phyloP scores from a whole-genome alignment of 2,888 invertebrate species.

The Campoletis raptor region DNA sequence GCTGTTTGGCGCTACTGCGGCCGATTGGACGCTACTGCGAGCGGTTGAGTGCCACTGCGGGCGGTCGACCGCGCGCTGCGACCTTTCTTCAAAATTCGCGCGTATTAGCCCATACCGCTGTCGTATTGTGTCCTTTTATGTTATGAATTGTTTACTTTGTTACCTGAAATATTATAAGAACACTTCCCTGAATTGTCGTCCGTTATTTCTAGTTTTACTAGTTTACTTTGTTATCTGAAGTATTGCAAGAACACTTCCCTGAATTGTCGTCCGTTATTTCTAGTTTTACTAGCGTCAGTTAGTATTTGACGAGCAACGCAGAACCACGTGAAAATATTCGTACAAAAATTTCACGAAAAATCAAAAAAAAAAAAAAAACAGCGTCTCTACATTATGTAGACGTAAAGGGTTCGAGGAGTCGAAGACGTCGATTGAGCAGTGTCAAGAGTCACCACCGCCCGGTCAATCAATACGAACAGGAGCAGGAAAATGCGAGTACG shows the following conservation, averaged over 20 bases:
- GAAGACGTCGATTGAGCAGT: not conserved
- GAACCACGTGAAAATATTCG: slow-evolving; percentile 44
- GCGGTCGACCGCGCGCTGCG: slow-evolving; percentile 17
- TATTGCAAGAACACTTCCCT: not conserved
- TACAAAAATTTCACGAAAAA: not conserved
- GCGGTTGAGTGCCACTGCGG: too few species aligned
- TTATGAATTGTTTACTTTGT: not conserved
- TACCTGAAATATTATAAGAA: not conserved
- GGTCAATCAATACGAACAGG: slow-evolving; percentile 56
- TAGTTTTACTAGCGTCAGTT: slow-evolving; percentile 38
- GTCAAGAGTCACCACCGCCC: slow-evolving; percentile 32
- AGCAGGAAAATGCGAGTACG: slow-evolving; percentile 66
- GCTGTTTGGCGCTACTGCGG: too few species aligned
- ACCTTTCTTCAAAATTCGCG: not conserved
- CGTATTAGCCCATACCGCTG: slow-evolving; percentile 6
- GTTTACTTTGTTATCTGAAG: not conserved
- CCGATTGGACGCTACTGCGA: too few species aligned
- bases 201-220: too few species aligned
- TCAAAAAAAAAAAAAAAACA: slow-evolving; percentile 17
- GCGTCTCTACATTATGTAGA: slow-evolving; percentile 24
- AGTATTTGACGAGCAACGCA: slow-evolving; percentile 44
- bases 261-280: slow-evolving; percentile 10
- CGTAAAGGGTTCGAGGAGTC: slow-evolving; percentile 20
- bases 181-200: not conserved
- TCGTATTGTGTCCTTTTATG: slow-evolving; percentile 18